These are phyloP conservation scores for Borostomias antarcticus DNA, from an alignment of 2,797 vertebrate species.

Conservation along the genomic window DNA sequence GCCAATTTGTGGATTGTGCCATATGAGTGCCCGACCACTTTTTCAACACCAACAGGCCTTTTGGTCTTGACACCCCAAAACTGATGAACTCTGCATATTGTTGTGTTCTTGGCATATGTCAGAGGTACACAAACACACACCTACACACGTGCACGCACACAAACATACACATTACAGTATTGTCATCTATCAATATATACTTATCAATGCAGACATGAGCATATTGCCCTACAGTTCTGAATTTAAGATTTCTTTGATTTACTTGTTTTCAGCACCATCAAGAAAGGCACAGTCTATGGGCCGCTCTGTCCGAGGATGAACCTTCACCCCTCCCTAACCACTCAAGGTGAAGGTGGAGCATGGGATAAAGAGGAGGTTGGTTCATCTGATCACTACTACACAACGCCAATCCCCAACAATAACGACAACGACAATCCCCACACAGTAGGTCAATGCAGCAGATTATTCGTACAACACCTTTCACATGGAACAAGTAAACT, in stretches of 20 bases:
- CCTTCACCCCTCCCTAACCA: conserved; percentile 43
- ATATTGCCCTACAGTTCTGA: conserved; percentile 67
- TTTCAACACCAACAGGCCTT: conserved; percentile 55
- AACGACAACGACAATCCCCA: conserved; percentile 19
- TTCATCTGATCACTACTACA: conserved; percentile 37
- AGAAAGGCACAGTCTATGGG: conserved; percentile 94
- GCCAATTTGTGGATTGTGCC: conserved; percentile 65
- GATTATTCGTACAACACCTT: conserved; percentile 19
- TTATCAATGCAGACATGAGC: conserved; percentile 56
- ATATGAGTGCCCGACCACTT: conserved; percentile 66
- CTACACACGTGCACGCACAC: conserved; percentile 43
- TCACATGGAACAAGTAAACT: conserved; percentile 52
- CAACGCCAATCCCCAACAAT: conserved; percentile 20
- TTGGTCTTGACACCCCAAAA: conserved; percentile 83
- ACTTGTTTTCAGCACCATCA: conserved; percentile 88
- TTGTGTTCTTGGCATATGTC: conserved; percentile 83
- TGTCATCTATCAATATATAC: conserved; percentile 65
- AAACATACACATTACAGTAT: conserved; percentile 66
- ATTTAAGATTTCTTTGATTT: conserved; percentile 76
- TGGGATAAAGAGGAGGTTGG: conserved; percentile 38
- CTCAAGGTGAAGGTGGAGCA: neutral
- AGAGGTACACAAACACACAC: conserved; percentile 49
- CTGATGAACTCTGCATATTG: conserved; percentile 75
- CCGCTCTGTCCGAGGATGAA: conserved; percentile 53
- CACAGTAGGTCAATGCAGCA: conserved; percentile 36